phyloP scores from a whole-genome alignment of 2,797 vertebrate genomes.

The Acanthurus tractus region DNA sequence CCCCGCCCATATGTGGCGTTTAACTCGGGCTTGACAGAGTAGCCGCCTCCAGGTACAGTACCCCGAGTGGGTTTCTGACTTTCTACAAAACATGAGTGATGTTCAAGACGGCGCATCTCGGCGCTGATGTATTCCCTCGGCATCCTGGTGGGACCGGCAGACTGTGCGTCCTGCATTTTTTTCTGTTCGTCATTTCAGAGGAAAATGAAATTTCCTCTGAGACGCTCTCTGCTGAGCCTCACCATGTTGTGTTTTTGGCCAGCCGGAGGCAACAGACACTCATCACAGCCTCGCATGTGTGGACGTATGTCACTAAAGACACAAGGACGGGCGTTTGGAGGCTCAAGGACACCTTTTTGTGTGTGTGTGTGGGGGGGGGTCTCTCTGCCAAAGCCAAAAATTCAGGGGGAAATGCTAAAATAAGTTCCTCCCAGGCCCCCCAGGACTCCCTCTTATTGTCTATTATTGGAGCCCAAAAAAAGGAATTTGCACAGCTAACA shows the following conservation, averaged over 20 bases:
- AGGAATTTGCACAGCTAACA: background rate
- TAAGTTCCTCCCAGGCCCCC: background rate
- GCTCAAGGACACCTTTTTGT: constrained; percentile 55
- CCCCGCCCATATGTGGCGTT: constrained; percentile 49
- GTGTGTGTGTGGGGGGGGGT: background rate
- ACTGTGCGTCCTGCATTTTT: constrained; percentile 28
- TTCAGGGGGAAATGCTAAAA: constrained; percentile 22
- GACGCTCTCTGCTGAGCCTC: constrained; percentile 38
- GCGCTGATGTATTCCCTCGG: constrained; percentile 31
- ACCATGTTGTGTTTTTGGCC: constrained; percentile 46
- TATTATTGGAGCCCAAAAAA: background rate
- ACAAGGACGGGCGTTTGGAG: constrained; percentile 31
- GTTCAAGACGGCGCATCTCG: constrained; percentile 6
- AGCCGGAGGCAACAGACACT: constrained; percentile 50
- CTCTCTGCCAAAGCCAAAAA: constrained; percentile 24
- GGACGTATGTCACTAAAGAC: constrained; percentile 61
- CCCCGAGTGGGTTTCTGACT: constrained; percentile 47
- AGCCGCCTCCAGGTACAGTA: constrained; percentile 50
- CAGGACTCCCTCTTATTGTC: background rate
- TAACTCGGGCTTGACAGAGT: constrained; percentile 66
- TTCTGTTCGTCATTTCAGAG: constrained; percentile 61
- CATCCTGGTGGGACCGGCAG: constrained; percentile 38
- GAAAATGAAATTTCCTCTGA: constrained; percentile 59
- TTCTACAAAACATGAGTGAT: constrained; percentile 51
- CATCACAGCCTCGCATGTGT: constrained; percentile 53